Conservation (phyloP, 1,140 invertebrate genomes). For the Samia ricini region DNA sequence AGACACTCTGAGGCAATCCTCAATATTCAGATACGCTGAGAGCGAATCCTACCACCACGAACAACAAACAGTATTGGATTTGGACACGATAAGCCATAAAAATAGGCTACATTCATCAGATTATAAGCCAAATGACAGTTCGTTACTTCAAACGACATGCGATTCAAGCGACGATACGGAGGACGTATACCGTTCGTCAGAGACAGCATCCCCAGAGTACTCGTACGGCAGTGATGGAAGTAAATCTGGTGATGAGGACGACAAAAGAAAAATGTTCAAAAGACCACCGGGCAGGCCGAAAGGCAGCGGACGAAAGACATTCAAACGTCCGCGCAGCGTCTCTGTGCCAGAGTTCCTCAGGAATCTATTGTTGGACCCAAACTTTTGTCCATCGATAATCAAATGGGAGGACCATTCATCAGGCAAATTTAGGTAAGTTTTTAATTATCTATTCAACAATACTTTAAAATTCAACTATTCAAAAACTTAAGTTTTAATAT, state of each 20-base stretch:
- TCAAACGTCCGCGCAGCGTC: slow-evolving; percentile 84
- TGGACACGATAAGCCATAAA: slow-evolving; percentile 52
- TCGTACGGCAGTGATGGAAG: slow-evolving; percentile 61
- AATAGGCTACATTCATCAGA: slow-evolving; percentile 44
- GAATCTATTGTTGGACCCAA: slow-evolving; percentile 85
- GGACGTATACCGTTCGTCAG: slow-evolving; percentile 49
- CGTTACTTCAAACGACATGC: slow-evolving; percentile 32
- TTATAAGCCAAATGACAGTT: slow-evolving; percentile 49
- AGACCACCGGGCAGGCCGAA: slow-evolving; percentile 67
- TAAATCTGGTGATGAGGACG: slow-evolving; percentile 64
- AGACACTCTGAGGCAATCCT: slow-evolving; percentile 46
- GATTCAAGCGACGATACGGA: slow-evolving; percentile 65
- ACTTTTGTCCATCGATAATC: slow-evolving; percentile 88
- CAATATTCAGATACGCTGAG: slow-evolving; percentile 56
- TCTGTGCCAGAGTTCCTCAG: slow-evolving; percentile 87
- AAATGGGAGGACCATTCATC: slow-evolving; percentile 93
- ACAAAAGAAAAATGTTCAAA: slow-evolving; percentile 62
- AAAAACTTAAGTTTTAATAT: background rate
- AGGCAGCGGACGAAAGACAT: slow-evolving; percentile 75
- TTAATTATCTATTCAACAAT: too few relatives aligned
- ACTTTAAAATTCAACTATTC: too few relatives aligned
- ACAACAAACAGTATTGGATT: slow-evolving; percentile 56
- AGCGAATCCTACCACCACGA: slow-evolving; percentile 46
- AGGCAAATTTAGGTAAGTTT: slow-evolving; percentile 85
- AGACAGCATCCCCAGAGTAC: slow-evolving; percentile 53